A percentile compares a stretch with the other conserved stretches of the same genome.
Evolutionary conservation across 2,888 invertebrate genomes (phyloP).

Genomic region (Drosophila seclusa): DNA sequence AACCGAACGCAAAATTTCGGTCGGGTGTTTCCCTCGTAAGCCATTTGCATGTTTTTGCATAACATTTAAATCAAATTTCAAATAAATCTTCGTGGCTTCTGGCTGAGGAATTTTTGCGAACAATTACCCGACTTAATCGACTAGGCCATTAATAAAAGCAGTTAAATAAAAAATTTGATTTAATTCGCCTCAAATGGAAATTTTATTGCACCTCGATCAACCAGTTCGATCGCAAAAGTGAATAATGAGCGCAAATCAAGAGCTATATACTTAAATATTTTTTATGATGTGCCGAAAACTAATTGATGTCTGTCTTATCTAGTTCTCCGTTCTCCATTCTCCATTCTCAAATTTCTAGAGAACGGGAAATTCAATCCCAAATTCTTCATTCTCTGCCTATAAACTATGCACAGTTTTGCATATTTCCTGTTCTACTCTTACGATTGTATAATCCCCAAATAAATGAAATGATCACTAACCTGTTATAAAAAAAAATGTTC

Average conservation of each 20-base stretch:
- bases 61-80: conserved; percentile 32
- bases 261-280: conserved; percentile 36
- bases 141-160: conserved; percentile 32
- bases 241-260: conserved; percentile 47
- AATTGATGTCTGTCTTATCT: conserved; percentile 55
- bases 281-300: conserved; percentile 73
- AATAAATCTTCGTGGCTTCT: conserved; percentile 56
- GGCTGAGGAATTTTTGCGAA: conserved; percentile 37
- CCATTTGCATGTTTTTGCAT: conserved; percentile 51
- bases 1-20: conserved; percentile 9
- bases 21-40: conserved; percentile 56
- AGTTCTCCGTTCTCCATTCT: conserved; percentile 4
- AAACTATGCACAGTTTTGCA: conserved; percentile 9
- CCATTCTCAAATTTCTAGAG: conserved; percentile 9
- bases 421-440: conserved; percentile 1
- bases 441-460: background rate
- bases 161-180: conserved; percentile 39
- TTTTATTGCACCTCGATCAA: conserved; percentile 40
- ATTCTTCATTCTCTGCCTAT: conserved; percentile 4
- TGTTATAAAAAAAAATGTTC: background rate
- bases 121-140: conserved; percentile 25
- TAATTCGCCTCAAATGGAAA: conserved; percentile 42
- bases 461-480: background rate
- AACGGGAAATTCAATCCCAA: conserved; percentile 34
- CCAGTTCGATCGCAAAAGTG: conserved; percentile 43